Conservation (phyloP, 2,113 vertebrate genomes). For the Albula glossodonta region DNA sequence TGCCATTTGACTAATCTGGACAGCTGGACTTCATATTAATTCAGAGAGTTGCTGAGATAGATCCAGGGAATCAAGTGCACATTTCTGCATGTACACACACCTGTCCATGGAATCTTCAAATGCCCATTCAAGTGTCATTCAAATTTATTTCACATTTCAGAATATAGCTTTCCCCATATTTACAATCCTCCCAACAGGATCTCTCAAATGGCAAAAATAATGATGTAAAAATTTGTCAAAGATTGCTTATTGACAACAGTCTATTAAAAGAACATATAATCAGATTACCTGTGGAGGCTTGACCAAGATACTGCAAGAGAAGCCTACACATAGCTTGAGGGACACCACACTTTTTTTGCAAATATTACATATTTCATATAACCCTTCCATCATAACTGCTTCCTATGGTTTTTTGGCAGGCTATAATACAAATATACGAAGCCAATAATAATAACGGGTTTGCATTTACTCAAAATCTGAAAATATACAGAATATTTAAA, state of each 20-base stretch:
- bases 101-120: background rate
- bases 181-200: no score
- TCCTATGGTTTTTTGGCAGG: background rate
- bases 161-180: no score
- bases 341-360: background rate
- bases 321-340: no score
- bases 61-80: background rate
- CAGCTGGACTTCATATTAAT: no score
- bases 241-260: no score
- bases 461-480: slow-evolving; percentile 6
- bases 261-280: no score
- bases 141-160: no score
- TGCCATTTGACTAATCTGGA: no score
- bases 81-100: background rate
- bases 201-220: no score
- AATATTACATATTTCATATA: background rate
- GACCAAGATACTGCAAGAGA: no score
- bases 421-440: slow-evolving; percentile 2
- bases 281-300: no score
- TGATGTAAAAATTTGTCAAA: no score
- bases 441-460: slow-evolving; percentile 9
- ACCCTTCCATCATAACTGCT: background rate
- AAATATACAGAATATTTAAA: background rate
- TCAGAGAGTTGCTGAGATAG: background rate
- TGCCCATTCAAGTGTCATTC: background rate